A percentile compares a stretch with the other conserved stretches of the same genome.
phyloP scores from a whole-genome alignment of 2,888 invertebrate genomes.

The Fragum fragum region DNA sequence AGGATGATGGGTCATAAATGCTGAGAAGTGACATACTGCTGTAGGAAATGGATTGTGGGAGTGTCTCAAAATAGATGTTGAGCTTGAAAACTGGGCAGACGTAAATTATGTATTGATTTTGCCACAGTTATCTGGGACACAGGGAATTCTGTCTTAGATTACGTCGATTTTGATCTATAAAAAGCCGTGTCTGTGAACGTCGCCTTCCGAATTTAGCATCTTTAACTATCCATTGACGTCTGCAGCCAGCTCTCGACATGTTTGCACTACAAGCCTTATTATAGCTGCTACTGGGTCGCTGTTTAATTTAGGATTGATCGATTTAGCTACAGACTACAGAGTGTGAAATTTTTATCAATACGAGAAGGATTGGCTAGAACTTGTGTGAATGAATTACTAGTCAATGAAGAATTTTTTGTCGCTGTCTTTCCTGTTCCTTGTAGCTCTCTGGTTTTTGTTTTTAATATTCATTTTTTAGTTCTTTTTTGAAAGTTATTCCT shows the following conservation, averaged over 20 bases:
- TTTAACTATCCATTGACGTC: constrained; percentile 55
- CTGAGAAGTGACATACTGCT: neutral
- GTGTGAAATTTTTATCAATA: neutral
- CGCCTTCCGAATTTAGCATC: constrained; percentile 50
- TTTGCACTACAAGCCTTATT: neutral
- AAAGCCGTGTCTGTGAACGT: constrained; percentile 40
- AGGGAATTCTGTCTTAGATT: constrained; percentile 16
- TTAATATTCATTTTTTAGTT: no score
- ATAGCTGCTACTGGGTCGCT: neutral
- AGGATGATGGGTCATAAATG: no score
- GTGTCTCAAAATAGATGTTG: constrained; percentile 34
- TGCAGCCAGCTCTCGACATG: constrained; percentile 14
- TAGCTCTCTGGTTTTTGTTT: no score
- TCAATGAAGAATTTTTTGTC: neutral
- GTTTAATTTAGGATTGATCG: constrained; percentile 3
- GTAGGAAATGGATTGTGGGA: constrained; percentile 38
- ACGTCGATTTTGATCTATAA: constrained; percentile 46
- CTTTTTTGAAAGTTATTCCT: no score
- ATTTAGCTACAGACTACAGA: neutral
- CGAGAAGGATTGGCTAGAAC: neutral
- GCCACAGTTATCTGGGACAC: constrained; percentile 16
- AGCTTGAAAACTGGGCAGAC: constrained; percentile 13
- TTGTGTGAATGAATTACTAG: neutral
- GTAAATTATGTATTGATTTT: constrained; percentile 43
- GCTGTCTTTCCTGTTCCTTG: neutral